Evolutionary conservation across 2,113 vertebrate genomes (phyloP).

Genomic region (Scolopax mira): DNA sequence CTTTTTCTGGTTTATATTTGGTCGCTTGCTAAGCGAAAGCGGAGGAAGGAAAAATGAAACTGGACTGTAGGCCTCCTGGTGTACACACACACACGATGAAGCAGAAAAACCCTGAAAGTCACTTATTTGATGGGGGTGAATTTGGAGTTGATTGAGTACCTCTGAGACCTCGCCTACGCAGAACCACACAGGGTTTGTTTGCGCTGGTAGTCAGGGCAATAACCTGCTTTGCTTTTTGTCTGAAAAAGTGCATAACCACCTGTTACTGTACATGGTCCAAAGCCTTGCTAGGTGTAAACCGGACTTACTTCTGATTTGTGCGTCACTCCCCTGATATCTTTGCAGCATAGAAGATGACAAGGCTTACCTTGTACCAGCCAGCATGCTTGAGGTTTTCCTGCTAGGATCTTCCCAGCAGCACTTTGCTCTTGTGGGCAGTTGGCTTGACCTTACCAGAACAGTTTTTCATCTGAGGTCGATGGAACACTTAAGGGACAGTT

Average conservation of each 20-base stretch:
- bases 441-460: background rate
- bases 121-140: rapidly evolving
- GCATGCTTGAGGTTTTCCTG: background rate
- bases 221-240: background rate
- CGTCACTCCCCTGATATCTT: rapidly evolving
- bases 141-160: rapidly evolving
- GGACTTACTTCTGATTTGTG: rapidly evolving
- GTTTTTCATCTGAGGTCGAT: background rate
- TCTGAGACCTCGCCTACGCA: rapidly evolving
- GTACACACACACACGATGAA: rapidly evolving
- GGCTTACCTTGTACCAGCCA: background rate
- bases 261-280: background rate
- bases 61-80: rapidly evolving
- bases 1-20: background rate
- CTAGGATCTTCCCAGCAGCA: background rate
- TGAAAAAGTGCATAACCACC: background rate
- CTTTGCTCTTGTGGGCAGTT: background rate
- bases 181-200: rapidly evolving
- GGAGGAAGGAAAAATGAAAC: rapidly evolving
- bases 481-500: background rate
- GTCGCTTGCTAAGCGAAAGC: background rate
- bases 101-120: background rate
- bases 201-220: background rate
- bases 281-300: background rate
- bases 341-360: background rate